These are phyloP conservation scores for Laothoe populi DNA, from an alignment of 2,888 invertebrate species.

Conservation along the genomic window DNA sequence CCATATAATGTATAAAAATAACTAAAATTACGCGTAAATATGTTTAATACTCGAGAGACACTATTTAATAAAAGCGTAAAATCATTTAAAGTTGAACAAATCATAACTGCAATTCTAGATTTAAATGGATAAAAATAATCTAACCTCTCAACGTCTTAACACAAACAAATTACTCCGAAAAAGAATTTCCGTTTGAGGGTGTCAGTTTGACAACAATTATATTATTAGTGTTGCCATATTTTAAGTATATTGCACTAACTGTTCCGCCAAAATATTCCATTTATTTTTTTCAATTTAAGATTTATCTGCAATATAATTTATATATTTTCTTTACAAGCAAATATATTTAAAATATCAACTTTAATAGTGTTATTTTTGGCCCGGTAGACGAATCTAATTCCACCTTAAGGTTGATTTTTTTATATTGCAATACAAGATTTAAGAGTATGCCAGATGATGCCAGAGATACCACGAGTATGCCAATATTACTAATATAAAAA, in stretches of 20 bases:
- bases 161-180: slow-evolving; percentile 64
- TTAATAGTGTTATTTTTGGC: no score
- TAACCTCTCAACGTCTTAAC: slow-evolving; percentile 80
- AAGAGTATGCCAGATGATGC: no score
- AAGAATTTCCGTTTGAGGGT: slow-evolving; percentile 57
- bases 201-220: slow-evolving; percentile 42
- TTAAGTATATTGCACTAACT: background rate
- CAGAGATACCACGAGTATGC: no score
- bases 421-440: no score
- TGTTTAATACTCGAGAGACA: slow-evolving; percentile 25
- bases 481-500: no score
- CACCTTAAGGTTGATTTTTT: no score
- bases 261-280: no score
- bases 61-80: background rate
- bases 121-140: slow-evolving; percentile 63
- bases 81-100: slow-evolving; percentile 6
- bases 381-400: no score
- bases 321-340: no score
- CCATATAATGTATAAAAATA: slow-evolving; percentile 36
- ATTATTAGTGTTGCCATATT: slow-evolving; percentile 24
- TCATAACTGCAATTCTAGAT: slow-evolving; percentile 46
- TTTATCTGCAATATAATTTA: no score
- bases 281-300: no score
- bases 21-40: slow-evolving; percentile 32
- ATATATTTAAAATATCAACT: no score